These are phyloP conservation scores for Rhyacophila brunnea DNA, from an alignment of 1,140 invertebrate species.

Conservation along the genomic window DNA sequence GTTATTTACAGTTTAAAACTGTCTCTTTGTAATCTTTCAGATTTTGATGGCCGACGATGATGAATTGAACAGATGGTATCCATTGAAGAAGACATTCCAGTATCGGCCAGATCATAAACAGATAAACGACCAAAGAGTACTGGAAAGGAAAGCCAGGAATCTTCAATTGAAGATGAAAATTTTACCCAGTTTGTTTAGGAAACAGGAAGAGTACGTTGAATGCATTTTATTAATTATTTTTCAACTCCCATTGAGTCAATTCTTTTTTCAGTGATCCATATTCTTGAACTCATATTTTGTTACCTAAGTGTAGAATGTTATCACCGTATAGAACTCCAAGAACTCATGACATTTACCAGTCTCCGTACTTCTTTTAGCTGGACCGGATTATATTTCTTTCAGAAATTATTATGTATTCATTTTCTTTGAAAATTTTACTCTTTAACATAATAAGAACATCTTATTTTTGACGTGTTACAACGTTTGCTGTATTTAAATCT, in stretches of 20 bases:
- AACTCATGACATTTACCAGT: no score
- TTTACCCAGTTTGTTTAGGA: conserved; percentile 76
- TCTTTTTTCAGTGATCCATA: no score
- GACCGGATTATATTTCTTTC: no score
- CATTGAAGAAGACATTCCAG: conserved; percentile 86
- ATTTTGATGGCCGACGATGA: conserved; percentile 88
- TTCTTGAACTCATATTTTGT: no score
- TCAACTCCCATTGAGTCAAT: no score
- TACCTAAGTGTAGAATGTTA: no score
- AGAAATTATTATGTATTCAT: no score
- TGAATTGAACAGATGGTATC: conserved; percentile 93
- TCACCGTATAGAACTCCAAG: no score
- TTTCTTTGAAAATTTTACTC: neutral
- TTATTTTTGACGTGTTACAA: neutral
- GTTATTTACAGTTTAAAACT: no score
- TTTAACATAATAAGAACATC: neutral
- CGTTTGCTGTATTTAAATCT: neutral
- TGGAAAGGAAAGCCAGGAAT: conserved; percentile 72
- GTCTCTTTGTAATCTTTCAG: conserved; percentile 51
- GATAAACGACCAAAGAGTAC: conserved; percentile 74
- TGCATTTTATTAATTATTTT: no score
- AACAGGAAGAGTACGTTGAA: conserved; percentile 47
- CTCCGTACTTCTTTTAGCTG: no score
- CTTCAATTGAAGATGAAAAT: conserved; percentile 76
- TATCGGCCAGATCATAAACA: conserved; percentile 77